These are phyloP conservation scores for Chaenocephalus aceratus DNA, from an alignment of 2,113 vertebrate genomes.

Conservation along the genomic window DNA sequence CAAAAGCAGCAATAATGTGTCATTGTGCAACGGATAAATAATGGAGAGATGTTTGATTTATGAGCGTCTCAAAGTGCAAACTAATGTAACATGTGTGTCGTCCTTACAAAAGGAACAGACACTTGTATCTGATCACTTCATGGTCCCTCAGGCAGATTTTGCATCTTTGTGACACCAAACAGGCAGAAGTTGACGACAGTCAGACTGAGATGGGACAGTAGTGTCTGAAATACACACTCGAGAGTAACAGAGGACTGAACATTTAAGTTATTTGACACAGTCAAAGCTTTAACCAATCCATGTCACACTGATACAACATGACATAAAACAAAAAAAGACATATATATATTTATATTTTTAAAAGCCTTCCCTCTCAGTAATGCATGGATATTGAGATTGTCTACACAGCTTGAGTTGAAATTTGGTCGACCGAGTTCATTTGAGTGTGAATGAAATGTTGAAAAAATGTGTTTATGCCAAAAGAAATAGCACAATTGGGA, in stretches of 20 bases:
- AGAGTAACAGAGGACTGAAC: slow-evolving; percentile 59
- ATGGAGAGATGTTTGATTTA: slow-evolving; percentile 56
- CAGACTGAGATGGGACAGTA: slow-evolving; percentile 25
- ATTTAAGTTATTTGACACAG: slow-evolving; percentile 58
- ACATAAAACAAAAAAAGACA: slow-evolving; percentile 26
- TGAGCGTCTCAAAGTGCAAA: slow-evolving; percentile 59
- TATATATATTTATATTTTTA: slow-evolving; percentile 9
- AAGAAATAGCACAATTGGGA: not conserved
- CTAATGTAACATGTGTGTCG: slow-evolving; percentile 47
- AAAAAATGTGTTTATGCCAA: slow-evolving; percentile 1
- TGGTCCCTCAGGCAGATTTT: slow-evolving; percentile 70
- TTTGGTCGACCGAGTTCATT: slow-evolving; percentile 51
- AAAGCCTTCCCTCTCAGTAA: slow-evolving; percentile 42
- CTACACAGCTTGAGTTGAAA: slow-evolving; percentile 46
- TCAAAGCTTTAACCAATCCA: slow-evolving; percentile 61
- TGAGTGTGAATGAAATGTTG: slow-evolving; percentile 13
- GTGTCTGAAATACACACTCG: slow-evolving; percentile 18
- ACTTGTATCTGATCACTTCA: slow-evolving; percentile 31
- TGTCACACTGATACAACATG: slow-evolving; percentile 48
- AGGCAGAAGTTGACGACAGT: slow-evolving; percentile 54
- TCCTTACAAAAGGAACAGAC: slow-evolving; percentile 36
- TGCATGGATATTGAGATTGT: slow-evolving; percentile 60
- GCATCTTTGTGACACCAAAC: slow-evolving; percentile 47
- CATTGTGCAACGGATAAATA: slow-evolving; percentile 60
- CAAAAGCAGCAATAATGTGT: slow-evolving; percentile 46